Conservation (phyloP, 2,797 vertebrate genomes). For the Avahi laniger region DNA sequence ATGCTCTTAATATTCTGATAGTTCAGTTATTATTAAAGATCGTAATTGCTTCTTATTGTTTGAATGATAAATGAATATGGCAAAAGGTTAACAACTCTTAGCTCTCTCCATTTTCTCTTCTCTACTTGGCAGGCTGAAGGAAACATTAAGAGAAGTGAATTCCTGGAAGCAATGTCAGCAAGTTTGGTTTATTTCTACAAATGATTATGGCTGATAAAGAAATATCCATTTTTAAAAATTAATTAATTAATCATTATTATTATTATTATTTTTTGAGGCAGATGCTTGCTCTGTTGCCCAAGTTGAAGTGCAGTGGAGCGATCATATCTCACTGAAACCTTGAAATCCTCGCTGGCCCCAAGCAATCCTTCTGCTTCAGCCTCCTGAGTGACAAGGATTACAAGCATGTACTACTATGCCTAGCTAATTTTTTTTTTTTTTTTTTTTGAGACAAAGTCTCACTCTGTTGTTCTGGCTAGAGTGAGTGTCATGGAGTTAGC, state of each 20-base stretch:
- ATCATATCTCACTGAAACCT: not conserved
- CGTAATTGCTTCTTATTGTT: constrained; percentile 67
- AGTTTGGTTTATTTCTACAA: not conserved
- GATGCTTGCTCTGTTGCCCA: not conserved
- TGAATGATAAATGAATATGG: constrained; percentile 62
- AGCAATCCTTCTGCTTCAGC: not conserved
- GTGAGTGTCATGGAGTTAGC: no score
- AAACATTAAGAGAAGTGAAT: not conserved
- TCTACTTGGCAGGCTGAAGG: not conserved
- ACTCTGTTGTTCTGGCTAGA: no score
- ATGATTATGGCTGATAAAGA: not conserved
- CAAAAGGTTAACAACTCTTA: constrained; percentile 62
- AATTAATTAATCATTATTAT: not conserved
- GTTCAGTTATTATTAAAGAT: constrained; percentile 68
- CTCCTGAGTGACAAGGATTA: not conserved
- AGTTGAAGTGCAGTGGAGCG: not conserved
- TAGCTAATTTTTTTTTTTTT: not conserved
- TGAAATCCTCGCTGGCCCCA: not conserved
- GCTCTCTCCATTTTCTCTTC: not conserved
- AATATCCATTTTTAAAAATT: not conserved
- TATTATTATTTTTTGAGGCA: not conserved
- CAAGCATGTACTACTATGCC: not conserved
- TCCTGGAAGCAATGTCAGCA: not conserved
- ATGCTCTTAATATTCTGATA: constrained; percentile 60
- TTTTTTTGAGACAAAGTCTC: no score